A percentile compares a stretch with the other conserved stretches of the same genome.
Conservation (phyloP, 2,888 invertebrate genomes). For the Amblyteles armatorius region DNA sequence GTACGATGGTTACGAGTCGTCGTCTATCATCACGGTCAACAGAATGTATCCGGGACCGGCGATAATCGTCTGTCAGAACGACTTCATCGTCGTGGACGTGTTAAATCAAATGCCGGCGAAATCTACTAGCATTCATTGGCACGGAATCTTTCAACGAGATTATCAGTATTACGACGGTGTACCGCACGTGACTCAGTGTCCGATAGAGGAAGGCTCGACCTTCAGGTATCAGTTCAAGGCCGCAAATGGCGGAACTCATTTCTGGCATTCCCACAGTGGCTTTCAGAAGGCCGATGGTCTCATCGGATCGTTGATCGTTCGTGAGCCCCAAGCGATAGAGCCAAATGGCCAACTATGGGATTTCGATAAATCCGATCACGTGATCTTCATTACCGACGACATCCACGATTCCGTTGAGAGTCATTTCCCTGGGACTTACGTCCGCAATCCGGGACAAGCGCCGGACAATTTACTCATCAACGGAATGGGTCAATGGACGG, state of each 20-base stretch:
- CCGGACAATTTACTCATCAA: constrained; percentile 93
- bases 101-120: constrained; percentile 94
- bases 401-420: constrained; percentile 89
- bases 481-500: constrained; percentile 88
- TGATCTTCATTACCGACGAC: constrained; percentile 67
- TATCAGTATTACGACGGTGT: constrained; percentile 95
- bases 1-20: constrained; percentile 94
- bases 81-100: constrained; percentile 94
- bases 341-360: constrained; percentile 62
- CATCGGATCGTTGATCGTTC: constrained; percentile 64
- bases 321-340: constrained; percentile 76
- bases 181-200: constrained; percentile 94
- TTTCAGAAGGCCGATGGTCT: constrained; percentile 68
- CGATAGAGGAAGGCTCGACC: constrained; percentile 93
- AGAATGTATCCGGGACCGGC: constrained; percentile 95
- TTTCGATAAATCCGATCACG: constrained; percentile 53
- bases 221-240: constrained; percentile 79
- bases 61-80: constrained; percentile 94
- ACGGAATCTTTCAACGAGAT: constrained; percentile 93
- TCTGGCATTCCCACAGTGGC: constrained; percentile 67
- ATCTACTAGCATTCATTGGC: constrained; percentile 94
- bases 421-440: constrained; percentile 91
- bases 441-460: constrained; percentile 92
- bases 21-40: constrained; percentile 91
- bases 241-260: constrained; percentile 66